phyloP scores from a whole-genome alignment of 2,797 vertebrate genomes.

The Semaprochilodus insignis region DNA sequence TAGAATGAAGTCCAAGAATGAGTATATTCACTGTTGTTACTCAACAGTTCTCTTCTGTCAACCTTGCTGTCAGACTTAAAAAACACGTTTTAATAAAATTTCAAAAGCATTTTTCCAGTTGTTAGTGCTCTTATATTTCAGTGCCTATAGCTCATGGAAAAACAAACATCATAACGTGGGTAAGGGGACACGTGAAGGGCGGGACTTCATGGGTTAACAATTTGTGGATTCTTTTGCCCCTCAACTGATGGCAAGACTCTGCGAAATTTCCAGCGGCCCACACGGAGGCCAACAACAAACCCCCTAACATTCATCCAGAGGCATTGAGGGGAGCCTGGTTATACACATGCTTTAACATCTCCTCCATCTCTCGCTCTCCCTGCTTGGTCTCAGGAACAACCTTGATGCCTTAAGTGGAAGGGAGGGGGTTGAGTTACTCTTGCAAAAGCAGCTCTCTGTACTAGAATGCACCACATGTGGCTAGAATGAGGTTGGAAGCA shows the following conservation, averaged over 20 bases:
- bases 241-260: constrained; percentile 60
- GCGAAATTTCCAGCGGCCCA: constrained; percentile 68
- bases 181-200: constrained; percentile 23
- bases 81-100: too few species aligned
- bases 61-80: too few species aligned
- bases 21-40: too few species aligned
- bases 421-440: constrained; percentile 13
- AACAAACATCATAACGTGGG: neutral
- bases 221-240: constrained; percentile 59
- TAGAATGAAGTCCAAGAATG: too few species aligned
- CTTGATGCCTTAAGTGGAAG: neutral
- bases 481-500: constrained; percentile 23
- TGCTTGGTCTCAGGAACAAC: neutral
- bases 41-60: too few species aligned
- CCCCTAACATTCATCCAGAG: constrained; percentile 2
- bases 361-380: neutral
- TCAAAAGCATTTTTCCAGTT: too few species aligned
- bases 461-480: constrained; percentile 1
- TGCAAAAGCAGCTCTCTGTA: constrained; percentile 7
- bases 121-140: too few species aligned
- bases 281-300: constrained; percentile 47
- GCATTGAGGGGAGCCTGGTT: neutral
- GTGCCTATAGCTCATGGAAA: neutral
- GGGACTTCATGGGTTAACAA: constrained; percentile 66
- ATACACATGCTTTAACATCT: neutral